phyloP scores from a whole-genome alignment of 2,888 invertebrate genomes.

The Acleris literana region DNA sequence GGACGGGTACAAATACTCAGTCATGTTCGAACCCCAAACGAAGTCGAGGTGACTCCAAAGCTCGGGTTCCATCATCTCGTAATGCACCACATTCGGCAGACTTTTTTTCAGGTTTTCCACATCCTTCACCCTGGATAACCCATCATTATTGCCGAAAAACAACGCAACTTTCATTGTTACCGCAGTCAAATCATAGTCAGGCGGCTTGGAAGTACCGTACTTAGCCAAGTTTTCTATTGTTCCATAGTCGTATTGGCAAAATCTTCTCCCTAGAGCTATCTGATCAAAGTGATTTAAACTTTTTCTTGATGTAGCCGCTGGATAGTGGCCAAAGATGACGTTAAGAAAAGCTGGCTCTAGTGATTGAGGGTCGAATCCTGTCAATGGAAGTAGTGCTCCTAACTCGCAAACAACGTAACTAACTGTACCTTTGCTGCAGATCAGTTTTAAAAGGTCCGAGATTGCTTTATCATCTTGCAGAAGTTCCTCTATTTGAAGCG shows the following conservation, averaged over 20 bases:
- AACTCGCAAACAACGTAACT: not conserved
- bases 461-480: not conserved
- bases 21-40: too few species aligned
- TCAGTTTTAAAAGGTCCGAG: not conserved
- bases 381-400: not conserved
- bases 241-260: slow-evolving; percentile 6
- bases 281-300: not conserved
- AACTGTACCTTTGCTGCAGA: slow-evolving; percentile 1
- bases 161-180: too few species aligned
- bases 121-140: too few species aligned
- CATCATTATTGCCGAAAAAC: too few species aligned
- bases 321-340: not conserved
- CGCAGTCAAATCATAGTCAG: too few species aligned
- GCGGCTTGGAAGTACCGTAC: too few species aligned
- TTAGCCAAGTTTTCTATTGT: too few species aligned
- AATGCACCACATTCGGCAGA: too few species aligned
- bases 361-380: not conserved
- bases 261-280: not conserved
- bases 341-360: not conserved
- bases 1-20: too few species aligned
- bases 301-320: slow-evolving; percentile 3
- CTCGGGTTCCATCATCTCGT: too few species aligned
- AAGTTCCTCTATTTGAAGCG: not conserved
- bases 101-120: too few species aligned
- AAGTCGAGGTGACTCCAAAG: too few species aligned